Evolutionary conservation across 2,888 invertebrate species (phyloP), one percentile per base, ranked within the genome.

Genomic region (Tryphoninae sp.): DNA sequence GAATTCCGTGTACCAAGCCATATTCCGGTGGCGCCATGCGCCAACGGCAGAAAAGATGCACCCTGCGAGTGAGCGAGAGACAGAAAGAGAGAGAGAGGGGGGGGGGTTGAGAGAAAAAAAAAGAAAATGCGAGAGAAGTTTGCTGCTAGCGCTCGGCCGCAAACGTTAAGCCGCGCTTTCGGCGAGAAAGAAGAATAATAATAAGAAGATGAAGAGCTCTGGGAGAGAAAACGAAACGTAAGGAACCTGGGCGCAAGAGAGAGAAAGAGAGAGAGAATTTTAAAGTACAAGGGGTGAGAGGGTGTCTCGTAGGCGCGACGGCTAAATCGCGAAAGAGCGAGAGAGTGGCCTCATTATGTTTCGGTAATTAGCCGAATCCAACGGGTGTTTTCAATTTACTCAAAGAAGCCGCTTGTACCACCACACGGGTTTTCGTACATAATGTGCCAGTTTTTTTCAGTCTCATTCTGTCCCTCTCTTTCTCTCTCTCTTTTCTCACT

Each of bases 311-410:
- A 81, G 82, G 67, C 53, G 83, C 82, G 77, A 81, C 81, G 83
- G 83, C 85, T 84, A 84, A 86, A 86, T 85, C 84, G 84, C 85
- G 78, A 81, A 79, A 75, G 74, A 71, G 65, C 68, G 82, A 81
- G 58, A 86, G 86, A 89, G 87, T 86, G 86, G 85, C 84, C 89
- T 90, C 89, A 89, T 91, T 91, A 91, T 92, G 91, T 90, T 91
- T 90, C 88, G 90, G 91, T 92, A 92, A 92, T 92, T 92, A 91
- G 91, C 90, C 90, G 89, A 89, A 90, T 90, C 90, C 89, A 88
- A 87, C 88, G 91, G 87, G 90, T 91, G 91, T 91, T 91, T 91
- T 91, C 90, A 91, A 91, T 85, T 85, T 84, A 81, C 83, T 84
- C 84, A 85, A 85, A 85, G 85, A 84, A 83, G 83, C 85, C 85